Evolutionary conservation across 2,797 vertebrate species (phyloP).

Genomic region (Malacoctenus gilli): DNA sequence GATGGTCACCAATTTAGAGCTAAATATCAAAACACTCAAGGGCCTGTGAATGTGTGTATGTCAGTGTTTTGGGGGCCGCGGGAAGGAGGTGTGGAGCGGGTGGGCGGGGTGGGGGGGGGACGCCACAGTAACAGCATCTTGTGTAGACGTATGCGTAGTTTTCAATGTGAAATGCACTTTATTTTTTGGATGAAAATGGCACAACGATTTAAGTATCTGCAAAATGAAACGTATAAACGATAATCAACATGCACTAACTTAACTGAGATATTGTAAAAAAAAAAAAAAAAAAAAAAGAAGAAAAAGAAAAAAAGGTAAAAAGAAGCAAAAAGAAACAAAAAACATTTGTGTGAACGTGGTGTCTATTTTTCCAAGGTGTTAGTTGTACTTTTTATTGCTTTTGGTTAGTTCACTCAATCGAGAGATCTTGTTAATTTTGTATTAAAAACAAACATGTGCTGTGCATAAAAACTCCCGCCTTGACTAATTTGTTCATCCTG

Average conservation of each 20-base stretch:
- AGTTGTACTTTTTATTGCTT: slow-evolving; percentile 86
- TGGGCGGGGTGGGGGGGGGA: slow-evolving; percentile 11
- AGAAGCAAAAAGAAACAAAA: slow-evolving; percentile 18
- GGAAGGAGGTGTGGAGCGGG: slow-evolving; percentile 25
- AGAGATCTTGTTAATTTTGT: slow-evolving; percentile 87
- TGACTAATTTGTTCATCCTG: slow-evolving; percentile 64
- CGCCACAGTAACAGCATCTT: slow-evolving; percentile 78
- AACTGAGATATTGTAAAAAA: slow-evolving; percentile 80
- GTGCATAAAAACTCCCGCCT: slow-evolving; percentile 79
- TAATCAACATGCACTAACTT: slow-evolving; percentile 87
- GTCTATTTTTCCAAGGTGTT: slow-evolving; percentile 88
- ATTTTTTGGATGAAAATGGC: slow-evolving; percentile 82
- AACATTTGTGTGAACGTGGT: slow-evolving; percentile 80
- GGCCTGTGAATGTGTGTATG: slow-evolving; percentile 63
- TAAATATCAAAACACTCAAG: slow-evolving; percentile 75
- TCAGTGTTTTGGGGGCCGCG: slow-evolving; percentile 9
- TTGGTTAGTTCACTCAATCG: slow-evolving; percentile 81
- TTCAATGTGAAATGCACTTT: slow-evolving; percentile 90
- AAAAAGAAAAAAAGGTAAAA: slow-evolving; percentile 36
- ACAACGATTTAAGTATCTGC: slow-evolving; percentile 85
- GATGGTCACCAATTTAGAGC: slow-evolving; percentile 67
- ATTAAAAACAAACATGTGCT: slow-evolving; percentile 85
- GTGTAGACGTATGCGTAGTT: slow-evolving; percentile 82
- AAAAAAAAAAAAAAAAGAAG: slow-evolving; percentile 34
- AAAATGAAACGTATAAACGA: slow-evolving; percentile 82